These are phyloP conservation scores for Drosophila tripunctata DNA, from an alignment of 2,888 invertebrate species.

Conservation along the genomic window DNA sequence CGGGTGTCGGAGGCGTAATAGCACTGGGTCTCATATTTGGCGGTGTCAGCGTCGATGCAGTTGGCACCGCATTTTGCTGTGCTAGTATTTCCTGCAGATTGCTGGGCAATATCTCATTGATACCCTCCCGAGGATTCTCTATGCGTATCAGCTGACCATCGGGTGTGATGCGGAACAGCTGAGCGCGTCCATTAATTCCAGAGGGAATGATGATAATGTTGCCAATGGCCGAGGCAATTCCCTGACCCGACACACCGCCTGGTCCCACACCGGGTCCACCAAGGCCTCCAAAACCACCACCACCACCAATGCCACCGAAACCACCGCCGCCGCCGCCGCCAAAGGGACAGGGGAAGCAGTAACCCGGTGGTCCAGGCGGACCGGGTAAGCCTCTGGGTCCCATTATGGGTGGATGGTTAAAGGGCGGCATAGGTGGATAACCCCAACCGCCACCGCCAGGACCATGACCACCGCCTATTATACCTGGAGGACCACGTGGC, in stretches of 20 bases:
- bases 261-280: constrained; percentile 20
- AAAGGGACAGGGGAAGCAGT: constrained; percentile 64
- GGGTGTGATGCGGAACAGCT: constrained; percentile 59
- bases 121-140: constrained; percentile 42
- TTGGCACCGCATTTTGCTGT: constrained; percentile 37
- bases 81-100: constrained; percentile 33
- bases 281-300: constrained; percentile 8
- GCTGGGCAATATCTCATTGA: constrained; percentile 42
- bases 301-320: constrained; percentile 26
- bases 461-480: constrained; percentile 18
- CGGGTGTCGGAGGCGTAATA: constrained; percentile 24
- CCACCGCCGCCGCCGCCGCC: constrained; percentile 21
- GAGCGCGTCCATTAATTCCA: constrained; percentile 36
- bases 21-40: constrained; percentile 23
- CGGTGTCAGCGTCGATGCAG: constrained; percentile 45
- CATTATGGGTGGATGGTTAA: constrained; percentile 34
- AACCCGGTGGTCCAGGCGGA: constrained; percentile 71
- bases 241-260: background rate
- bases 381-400: constrained; percentile 66
- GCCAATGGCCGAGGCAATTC: constrained; percentile 47
- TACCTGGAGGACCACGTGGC: constrained; percentile 42
- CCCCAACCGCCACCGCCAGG: constrained; percentile 42
- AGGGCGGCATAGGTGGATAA: constrained; percentile 53
- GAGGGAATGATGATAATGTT: constrained; percentile 64
- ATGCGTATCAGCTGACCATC: constrained; percentile 61